Conservation (phyloP, 2,888 invertebrate species). For the Gonocerus acuteangulatus region DNA sequence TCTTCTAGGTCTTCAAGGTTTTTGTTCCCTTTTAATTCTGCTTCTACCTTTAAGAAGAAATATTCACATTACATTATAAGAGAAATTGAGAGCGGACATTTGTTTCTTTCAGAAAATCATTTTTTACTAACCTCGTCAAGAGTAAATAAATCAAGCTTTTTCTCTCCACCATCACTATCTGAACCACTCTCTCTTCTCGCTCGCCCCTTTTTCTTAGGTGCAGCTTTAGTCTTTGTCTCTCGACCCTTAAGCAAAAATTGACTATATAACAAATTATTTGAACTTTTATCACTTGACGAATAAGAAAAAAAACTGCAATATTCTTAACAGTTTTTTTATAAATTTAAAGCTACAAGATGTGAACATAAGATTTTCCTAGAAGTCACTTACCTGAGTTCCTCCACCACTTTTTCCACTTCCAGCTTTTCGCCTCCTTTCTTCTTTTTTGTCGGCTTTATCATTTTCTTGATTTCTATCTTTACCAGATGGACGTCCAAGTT, state of each 20-base stretch:
- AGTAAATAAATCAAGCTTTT: slow-evolving; percentile 58
- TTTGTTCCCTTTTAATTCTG: slow-evolving; percentile 40
- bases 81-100: slow-evolving; percentile 46
- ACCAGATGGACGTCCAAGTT: slow-evolving; percentile 43
- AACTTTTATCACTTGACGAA: too few species aligned
- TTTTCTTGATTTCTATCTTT: slow-evolving; percentile 31
- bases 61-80: neutral
- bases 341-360: too few species aligned
- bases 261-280: too few species aligned
- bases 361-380: too few species aligned
- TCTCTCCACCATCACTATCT: slow-evolving; percentile 41
- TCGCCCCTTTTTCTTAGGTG: slow-evolving; percentile 21
- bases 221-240: slow-evolving; percentile 80
- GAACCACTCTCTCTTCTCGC: slow-evolving; percentile 12
- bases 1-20: slow-evolving; percentile 55
- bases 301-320: slow-evolving; percentile 14
- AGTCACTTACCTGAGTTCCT: slow-evolving; percentile 69
- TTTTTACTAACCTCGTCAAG: slow-evolving; percentile 50
- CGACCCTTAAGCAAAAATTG: slow-evolving; percentile 54
- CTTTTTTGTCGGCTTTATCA: slow-evolving; percentile 59
- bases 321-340: too few species aligned
- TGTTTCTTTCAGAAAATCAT: neutral
- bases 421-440: slow-evolving; percentile 83
- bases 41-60: slow-evolving; percentile 40
- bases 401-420: slow-evolving; percentile 82